Conservation (phyloP, 1,140 invertebrate species). For the Eciton burchellii region DNA sequence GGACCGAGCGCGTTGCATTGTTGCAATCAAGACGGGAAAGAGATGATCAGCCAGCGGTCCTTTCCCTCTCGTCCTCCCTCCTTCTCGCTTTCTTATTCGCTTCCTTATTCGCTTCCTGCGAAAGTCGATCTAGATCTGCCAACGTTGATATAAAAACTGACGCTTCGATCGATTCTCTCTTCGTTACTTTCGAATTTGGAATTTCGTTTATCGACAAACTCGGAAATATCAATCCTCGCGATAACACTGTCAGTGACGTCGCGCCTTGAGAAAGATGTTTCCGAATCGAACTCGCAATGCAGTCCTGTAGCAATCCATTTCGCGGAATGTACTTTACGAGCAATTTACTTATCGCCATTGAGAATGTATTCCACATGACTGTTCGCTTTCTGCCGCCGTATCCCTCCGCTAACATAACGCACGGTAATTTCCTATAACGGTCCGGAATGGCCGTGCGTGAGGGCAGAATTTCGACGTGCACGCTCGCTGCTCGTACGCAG, state of each 20-base stretch:
- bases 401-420: constrained; percentile 45
- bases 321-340: constrained; percentile 41
- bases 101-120: constrained; percentile 2
- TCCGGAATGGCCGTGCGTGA: constrained; percentile 42
- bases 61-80: neutral
- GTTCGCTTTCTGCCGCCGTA: constrained; percentile 43
- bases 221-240: neutral
- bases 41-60: constrained; percentile 42
- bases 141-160: neutral
- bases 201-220: neutral
- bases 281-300: neutral
- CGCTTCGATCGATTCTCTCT: neutral
- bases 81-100: neutral
- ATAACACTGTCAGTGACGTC: neutral
- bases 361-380: constrained; percentile 65
- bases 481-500: neutral
- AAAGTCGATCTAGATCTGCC: neutral
- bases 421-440: constrained; percentile 69
- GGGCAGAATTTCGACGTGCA: constrained; percentile 59
- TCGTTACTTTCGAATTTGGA: neutral
- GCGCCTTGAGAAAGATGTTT: neutral
- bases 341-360: constrained; percentile 66
- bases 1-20: constrained; percentile 74
- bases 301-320: neutral
- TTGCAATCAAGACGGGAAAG: constrained; percentile 64